Conservation (phyloP, 2,797 vertebrate species). For the Tauraco hartlaubi region DNA sequence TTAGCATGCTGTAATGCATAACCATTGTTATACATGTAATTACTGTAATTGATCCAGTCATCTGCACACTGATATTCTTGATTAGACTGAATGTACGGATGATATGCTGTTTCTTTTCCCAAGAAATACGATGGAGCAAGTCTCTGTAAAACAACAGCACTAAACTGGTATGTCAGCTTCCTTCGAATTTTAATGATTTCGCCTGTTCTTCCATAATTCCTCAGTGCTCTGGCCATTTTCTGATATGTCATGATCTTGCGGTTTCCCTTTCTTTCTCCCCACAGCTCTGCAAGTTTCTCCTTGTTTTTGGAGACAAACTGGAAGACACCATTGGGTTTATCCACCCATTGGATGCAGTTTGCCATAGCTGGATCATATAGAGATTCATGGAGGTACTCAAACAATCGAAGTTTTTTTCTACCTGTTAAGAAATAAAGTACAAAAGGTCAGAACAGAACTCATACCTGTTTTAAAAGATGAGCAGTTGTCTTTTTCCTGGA, state of each 20-base stretch:
- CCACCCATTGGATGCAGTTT: slow-evolving; percentile 97
- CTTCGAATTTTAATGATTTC: slow-evolving; percentile 96
- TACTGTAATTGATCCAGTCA: slow-evolving; percentile 85
- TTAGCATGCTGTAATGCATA: slow-evolving; percentile 80
- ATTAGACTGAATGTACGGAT: slow-evolving; percentile 70
- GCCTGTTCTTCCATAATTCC: slow-evolving; percentile 96
- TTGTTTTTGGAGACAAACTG: slow-evolving; percentile 99
- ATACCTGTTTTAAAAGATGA: not conserved
- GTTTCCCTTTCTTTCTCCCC: slow-evolving; percentile 97
- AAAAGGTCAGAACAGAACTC: not conserved
- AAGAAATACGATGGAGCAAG: slow-evolving; percentile 80
- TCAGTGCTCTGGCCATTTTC: slow-evolving; percentile 98
- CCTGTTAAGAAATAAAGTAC: slow-evolving; percentile 76
- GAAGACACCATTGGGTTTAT: slow-evolving; percentile 90
- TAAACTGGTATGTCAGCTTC: slow-evolving; percentile 98
- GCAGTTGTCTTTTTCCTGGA: not conserved
- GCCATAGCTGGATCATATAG: slow-evolving; percentile 91
- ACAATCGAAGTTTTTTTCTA: slow-evolving; percentile 94
- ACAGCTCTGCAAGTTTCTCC: slow-evolving; percentile 95
- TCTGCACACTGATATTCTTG: slow-evolving; percentile 77
- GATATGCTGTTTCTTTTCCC: slow-evolving; percentile 75
- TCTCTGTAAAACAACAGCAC: slow-evolving; percentile 90
- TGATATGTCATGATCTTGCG: slow-evolving; percentile 99
- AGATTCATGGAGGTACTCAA: slow-evolving; percentile 93
- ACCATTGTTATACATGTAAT: slow-evolving; percentile 81